These are phyloP conservation scores for Teleogryllus occipitalis DNA, from an alignment of 1,140 invertebrate species.

Conservation along the genomic window DNA sequence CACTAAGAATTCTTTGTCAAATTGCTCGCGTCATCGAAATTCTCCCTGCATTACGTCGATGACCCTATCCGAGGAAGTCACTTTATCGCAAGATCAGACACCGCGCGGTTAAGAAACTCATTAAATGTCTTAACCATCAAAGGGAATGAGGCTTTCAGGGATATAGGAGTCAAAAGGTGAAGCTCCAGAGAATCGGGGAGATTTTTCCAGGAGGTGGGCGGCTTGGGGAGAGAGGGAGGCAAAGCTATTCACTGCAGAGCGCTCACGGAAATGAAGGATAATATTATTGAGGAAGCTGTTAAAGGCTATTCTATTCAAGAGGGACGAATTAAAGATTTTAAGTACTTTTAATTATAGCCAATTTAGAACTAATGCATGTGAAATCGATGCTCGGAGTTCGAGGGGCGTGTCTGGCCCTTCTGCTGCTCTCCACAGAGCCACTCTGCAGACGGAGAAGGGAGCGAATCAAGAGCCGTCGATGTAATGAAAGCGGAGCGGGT, in stretches of 20 bases:
- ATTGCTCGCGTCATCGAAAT: too few species aligned
- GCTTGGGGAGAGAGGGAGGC: neutral
- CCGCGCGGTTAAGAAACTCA: neutral
- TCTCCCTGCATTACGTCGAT: too few species aligned
- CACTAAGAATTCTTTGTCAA: too few species aligned
- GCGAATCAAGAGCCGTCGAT: too few species aligned
- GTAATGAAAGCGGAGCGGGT: too few species aligned
- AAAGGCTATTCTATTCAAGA: neutral
- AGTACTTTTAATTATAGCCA: neutral
- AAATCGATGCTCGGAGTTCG: neutral
- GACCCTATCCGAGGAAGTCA: too few species aligned
- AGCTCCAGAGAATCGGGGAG: neutral
- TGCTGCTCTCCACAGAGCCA: too few species aligned
- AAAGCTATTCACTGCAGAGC: neutral
- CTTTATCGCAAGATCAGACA: too few species aligned
- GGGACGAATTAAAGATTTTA: neutral
- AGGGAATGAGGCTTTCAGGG: neutral
- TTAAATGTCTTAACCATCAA: neutral
- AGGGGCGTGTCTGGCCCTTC: neutral
- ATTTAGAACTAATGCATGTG: neutral
- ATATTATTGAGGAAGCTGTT: neutral
- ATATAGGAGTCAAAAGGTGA: neutral
- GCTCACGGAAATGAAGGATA: neutral
- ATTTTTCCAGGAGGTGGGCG: neutral
- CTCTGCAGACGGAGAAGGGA: too few species aligned